phyloP scores from a whole-genome alignment of 2,888 invertebrate species.

The Strigamia maritima region DNA sequence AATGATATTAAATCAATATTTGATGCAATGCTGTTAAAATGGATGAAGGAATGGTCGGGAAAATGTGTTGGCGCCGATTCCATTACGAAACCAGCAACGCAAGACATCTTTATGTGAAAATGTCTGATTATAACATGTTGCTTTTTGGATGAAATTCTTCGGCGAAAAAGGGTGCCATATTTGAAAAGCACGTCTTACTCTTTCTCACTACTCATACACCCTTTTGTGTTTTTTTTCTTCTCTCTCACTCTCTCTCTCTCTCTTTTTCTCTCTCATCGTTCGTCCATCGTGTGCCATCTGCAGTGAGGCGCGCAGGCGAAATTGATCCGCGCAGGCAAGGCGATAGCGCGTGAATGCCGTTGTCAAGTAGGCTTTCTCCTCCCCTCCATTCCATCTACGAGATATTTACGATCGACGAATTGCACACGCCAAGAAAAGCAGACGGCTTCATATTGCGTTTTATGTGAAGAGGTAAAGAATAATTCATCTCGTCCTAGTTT shows the following conservation, averaged over 20 bases:
- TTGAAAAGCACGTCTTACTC: not conserved
- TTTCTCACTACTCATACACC: not conserved
- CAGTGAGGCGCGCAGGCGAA: conserved; percentile 16
- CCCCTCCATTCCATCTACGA: not conserved
- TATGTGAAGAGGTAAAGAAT: not conserved
- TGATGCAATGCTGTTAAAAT: not conserved
- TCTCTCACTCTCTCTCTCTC: not conserved
- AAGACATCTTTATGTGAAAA: not conserved
- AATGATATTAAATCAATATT: not conserved
- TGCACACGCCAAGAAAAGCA: conserved; percentile 7
- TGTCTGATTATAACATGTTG: not conserved
- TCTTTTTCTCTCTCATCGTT: not conserved
- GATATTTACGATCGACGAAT: conserved; percentile 16
- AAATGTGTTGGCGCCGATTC: not conserved
- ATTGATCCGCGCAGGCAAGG: not conserved
- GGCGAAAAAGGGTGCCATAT: not conserved
- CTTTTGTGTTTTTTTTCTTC: not conserved
- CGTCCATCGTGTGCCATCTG: conserved; percentile 23
- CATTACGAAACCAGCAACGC: not conserved
- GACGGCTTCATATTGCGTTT: not conserved
- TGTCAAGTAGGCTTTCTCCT: not conserved
- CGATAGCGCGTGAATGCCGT: conserved; percentile 1
- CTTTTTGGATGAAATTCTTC: not conserved
- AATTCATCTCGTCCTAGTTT: not conserved
- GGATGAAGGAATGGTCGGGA: not conserved